phyloP scores from a whole-genome alignment of 2,888 invertebrate genomes.

The Timema cristinae region DNA sequence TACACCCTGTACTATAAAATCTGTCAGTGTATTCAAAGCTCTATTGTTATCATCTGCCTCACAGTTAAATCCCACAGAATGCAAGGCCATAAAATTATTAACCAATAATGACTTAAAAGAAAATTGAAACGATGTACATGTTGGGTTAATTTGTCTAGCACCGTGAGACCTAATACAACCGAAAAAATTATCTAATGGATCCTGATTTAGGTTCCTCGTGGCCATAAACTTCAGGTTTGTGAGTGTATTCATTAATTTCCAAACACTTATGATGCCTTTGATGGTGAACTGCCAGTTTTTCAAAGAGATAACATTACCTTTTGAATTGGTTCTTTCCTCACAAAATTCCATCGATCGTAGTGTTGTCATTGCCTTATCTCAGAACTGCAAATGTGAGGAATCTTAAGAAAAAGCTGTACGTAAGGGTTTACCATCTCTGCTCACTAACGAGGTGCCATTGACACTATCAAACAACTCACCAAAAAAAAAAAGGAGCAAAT shows the following conservation, averaged over 20 bases:
- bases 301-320: background rate
- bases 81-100: background rate
- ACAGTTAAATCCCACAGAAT: no score
- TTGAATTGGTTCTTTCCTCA: background rate
- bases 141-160: background rate
- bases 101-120: background rate
- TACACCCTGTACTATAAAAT: no score
- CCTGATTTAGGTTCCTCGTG: background rate
- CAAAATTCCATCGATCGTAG: background rate
- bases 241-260: background rate
- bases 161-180: conserved; percentile 10
- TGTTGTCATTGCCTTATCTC: background rate
- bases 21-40: no score
- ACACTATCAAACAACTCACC: conserved; percentile 1
- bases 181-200: background rate
- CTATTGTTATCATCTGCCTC: no score
- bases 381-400: background rate
- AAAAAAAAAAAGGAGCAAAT: conserved; percentile 7
- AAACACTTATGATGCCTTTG: background rate
- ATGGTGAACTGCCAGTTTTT: background rate
- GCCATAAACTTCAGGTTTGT: background rate
- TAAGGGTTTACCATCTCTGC: background rate
- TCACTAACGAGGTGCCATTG: background rate
- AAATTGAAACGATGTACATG: background rate
- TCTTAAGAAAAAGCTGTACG: background rate